These are phyloP conservation scores for Hartigia nigra DNA, from an alignment of 2,888 invertebrate species.

Conservation along the genomic window DNA sequence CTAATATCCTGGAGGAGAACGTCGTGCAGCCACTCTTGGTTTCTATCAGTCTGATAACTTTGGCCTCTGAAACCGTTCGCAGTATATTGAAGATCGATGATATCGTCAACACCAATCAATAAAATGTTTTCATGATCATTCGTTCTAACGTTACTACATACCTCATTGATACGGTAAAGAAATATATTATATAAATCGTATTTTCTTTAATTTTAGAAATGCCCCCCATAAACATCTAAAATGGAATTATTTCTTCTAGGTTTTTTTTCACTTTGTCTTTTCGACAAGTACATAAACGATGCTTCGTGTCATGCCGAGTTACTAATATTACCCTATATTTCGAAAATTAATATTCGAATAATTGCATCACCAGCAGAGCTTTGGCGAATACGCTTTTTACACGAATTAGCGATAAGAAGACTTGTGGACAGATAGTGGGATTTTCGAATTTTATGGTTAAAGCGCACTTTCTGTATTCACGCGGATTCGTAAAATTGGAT, in stretches of 20 bases:
- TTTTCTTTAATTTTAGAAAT: neutral
- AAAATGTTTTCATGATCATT: slow-evolving; percentile 26
- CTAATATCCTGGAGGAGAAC: slow-evolving; percentile 96
- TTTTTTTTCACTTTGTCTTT: neutral
- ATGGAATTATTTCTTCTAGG: neutral
- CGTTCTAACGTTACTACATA: neutral
- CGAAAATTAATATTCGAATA: neutral
- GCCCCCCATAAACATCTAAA: neutral
- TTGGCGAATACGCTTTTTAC: neutral
- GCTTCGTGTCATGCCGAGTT: neutral
- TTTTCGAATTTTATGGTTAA: slow-evolving; percentile 5
- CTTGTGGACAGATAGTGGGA: neutral
- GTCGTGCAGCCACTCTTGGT: slow-evolving; percentile 98
- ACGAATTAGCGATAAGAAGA: neutral
- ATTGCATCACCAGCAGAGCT: neutral
- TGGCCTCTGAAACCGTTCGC: slow-evolving; percentile 96
- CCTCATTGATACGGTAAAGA: slow-evolving; percentile 2
- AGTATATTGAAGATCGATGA: slow-evolving; percentile 99
- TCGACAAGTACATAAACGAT: neutral
- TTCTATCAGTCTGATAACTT: slow-evolving; percentile 89
- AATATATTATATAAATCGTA: neutral
- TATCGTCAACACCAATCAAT: slow-evolving; percentile 79
- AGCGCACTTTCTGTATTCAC: slow-evolving; percentile 26
- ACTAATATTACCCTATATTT: neutral
- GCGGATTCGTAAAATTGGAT: slow-evolving; percentile 27